These are phyloP conservation scores for Protomyctophum bolini DNA, from an alignment of 2,113 vertebrate species.

Conservation along the genomic window DNA sequence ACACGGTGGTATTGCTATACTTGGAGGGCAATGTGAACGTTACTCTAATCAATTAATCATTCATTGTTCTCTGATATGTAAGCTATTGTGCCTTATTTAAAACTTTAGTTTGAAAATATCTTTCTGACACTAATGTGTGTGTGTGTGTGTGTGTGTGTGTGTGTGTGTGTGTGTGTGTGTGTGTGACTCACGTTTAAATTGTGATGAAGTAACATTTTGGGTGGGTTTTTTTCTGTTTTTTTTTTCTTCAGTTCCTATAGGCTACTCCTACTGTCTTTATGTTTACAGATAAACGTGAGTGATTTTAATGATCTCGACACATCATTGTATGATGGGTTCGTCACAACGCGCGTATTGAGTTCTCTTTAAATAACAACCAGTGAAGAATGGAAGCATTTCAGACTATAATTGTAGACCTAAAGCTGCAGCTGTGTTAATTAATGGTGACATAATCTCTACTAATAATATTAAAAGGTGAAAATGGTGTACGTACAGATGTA, in stretches of 20 bases:
- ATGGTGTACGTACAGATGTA: too few relatives aligned
- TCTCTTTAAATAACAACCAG: not conserved
- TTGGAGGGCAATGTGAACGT: slow-evolving; percentile 26
- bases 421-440: not conserved
- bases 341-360: not conserved
- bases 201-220: not conserved
- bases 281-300: slow-evolving; percentile 19
- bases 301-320: not conserved
- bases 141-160: too few relatives aligned
- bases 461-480: too few relatives aligned
- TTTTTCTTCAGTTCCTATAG: not conserved
- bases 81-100: slow-evolving; percentile 68
- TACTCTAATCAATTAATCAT: not conserved
- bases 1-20: slow-evolving; percentile 32
- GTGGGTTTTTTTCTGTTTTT: not conserved
- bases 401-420: not conserved
- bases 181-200: too few relatives aligned
- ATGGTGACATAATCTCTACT: not conserved
- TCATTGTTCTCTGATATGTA: not conserved
- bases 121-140: not conserved
- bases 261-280: slow-evolving; percentile 1
- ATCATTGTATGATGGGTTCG: not conserved
- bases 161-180: too few relatives aligned
- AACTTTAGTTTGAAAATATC: slow-evolving; percentile 5
- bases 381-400: not conserved